Conservation (phyloP, 2,888 invertebrate species). For the Netelia inedita region DNA sequence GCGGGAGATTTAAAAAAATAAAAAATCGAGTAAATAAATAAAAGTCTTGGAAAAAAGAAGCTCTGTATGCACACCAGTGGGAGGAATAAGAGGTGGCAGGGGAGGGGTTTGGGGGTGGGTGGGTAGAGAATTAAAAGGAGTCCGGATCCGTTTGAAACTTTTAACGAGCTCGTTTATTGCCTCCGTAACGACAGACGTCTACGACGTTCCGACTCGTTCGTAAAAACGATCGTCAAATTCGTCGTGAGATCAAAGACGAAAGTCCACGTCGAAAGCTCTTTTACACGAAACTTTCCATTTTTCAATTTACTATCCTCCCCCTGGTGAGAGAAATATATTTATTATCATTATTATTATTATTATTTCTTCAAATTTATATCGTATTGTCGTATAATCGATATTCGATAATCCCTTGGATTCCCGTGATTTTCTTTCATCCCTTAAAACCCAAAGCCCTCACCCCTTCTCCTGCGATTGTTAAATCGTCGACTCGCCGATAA, state of each 20-base stretch:
- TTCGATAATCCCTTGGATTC: too few relatives aligned
- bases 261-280: not conserved
- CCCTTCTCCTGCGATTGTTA: too few relatives aligned
- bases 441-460: too few relatives aligned
- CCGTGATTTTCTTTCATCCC: too few relatives aligned
- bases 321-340: too few relatives aligned
- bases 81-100: not conserved
- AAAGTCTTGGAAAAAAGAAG: not conserved
- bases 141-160: constrained; percentile 76
- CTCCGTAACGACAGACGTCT: constrained; percentile 13
- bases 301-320: too few relatives aligned
- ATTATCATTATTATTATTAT: too few relatives aligned
- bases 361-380: too few relatives aligned
- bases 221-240: constrained; percentile 21
- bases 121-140: constrained; percentile 74
- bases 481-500: too few relatives aligned
- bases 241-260: constrained; percentile 8
- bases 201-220: not conserved
- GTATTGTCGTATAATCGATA: too few relatives aligned
- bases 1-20: not conserved
- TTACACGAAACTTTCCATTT: not conserved
- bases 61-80: not conserved
- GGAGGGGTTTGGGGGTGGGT: constrained; percentile 5
- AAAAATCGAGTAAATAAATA: not conserved
- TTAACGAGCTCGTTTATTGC: constrained; percentile 78